Evolutionary conservation across 2,888 invertebrate species (phyloP).

Genomic region (Scelioninae gen. 2): DNA sequence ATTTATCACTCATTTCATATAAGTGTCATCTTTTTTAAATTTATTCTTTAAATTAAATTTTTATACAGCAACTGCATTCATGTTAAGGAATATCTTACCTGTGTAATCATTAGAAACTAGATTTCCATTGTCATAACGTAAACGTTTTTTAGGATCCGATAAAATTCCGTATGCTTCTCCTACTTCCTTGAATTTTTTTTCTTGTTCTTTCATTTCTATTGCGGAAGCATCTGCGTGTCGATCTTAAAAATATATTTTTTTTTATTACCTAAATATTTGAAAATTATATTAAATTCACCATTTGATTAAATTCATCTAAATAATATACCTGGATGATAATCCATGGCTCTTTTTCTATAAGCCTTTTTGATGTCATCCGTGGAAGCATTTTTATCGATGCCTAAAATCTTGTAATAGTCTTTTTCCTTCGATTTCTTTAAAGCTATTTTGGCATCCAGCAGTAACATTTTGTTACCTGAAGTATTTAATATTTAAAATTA

Average conservation of each 20-base stretch:
- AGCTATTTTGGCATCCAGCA: conserved; percentile 91
- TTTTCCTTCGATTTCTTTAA: conserved; percentile 94
- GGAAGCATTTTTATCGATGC: conserved; percentile 87
- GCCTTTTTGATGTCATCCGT: conserved; percentile 97
- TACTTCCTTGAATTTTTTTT: conserved; percentile 95
- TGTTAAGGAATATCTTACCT: no score
- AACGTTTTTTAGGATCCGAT: conserved; percentile 92
- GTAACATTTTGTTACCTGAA: conserved; percentile 84
- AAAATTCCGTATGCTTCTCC: conserved; percentile 96
- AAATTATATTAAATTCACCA: not conserved
- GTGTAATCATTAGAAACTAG: no score
- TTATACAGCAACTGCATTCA: no score
- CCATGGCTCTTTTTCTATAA: conserved; percentile 91
- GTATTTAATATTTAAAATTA: not conserved
- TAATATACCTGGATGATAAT: conserved; percentile 88
- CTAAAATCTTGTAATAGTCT: conserved; percentile 97
- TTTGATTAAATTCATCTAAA: not conserved
- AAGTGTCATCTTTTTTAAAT: no score
- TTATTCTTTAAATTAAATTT: no score
- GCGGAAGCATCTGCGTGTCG: conserved; percentile 92
- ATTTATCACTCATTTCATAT: no score
- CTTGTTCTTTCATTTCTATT: conserved; percentile 91
- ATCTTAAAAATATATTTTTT: conserved; percentile 77
- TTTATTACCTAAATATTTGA: no score
- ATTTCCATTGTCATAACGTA: conserved; percentile 93